Percentiles rank a stretch among this genome's conserved stretches.
Evolutionary conservation across 2,888 invertebrate species (phyloP).

Genomic region (Luperina nickerlii): DNA sequence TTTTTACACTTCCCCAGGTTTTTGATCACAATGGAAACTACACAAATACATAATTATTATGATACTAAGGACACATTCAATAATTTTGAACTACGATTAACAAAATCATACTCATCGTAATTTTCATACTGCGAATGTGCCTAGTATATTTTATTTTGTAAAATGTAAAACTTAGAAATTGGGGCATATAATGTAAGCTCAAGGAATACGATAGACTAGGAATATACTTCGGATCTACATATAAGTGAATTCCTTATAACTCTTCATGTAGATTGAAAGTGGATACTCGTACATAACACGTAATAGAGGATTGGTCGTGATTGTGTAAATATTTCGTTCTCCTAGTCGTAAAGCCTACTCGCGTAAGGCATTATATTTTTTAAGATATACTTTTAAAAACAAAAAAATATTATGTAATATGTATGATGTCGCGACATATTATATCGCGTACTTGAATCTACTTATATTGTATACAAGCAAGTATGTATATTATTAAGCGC

Average conservation of each 20-base stretch:
- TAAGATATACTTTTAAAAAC: constrained; percentile 78
- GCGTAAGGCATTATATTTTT: constrained; percentile 83
- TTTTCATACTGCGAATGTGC: constrained; percentile 38
- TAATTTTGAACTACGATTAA: neutral
- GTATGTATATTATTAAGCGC: constrained; percentile 69
- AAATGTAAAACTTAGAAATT: constrained; percentile 28
- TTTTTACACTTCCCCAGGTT: constrained; percentile 38
- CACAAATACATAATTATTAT: neutral
- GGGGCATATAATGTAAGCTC: constrained; percentile 59
- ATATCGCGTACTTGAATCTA: constrained; percentile 63
- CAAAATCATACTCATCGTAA: neutral
- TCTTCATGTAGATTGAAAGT: constrained; percentile 37
- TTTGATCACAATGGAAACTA: constrained; percentile 52
- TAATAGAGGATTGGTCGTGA: constrained; percentile 59
- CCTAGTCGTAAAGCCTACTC: constrained; percentile 75
- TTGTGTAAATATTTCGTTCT: constrained; percentile 84
- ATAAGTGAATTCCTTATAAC: constrained; percentile 45
- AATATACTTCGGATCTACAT: constrained; percentile 58
- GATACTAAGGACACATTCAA: constrained; percentile 45
- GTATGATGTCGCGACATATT: constrained; percentile 48
- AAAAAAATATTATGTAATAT: constrained; percentile 58
- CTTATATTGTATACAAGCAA: constrained; percentile 68
- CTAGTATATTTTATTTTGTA: constrained; percentile 28
- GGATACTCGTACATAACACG: constrained; percentile 31
- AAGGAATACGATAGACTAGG: constrained; percentile 55